Conservation (phyloP, 2,113 vertebrate species). For the Uropsilus gracilis region DNA sequence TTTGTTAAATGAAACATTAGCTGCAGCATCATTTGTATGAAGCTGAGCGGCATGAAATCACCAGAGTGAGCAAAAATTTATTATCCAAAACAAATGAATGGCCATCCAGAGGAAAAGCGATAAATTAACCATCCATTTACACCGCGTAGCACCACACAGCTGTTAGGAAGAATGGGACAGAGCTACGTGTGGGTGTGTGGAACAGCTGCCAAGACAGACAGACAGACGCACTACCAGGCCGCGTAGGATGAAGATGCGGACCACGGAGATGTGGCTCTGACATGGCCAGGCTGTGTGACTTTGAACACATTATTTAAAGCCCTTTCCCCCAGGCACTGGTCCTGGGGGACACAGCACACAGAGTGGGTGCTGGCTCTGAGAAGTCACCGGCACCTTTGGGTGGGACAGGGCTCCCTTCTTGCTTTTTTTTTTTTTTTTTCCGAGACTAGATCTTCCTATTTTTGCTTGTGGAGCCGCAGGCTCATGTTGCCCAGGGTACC, state of each 20-base stretch:
- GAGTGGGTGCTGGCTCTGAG: neutral
- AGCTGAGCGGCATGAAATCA: neutral
- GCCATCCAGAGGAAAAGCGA: neutral
- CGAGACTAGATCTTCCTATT: too few species aligned
- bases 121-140: neutral
- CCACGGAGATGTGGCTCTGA: neutral
- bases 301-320: neutral
- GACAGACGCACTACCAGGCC: neutral
- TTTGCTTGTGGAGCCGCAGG: too few species aligned
- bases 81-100: neutral
- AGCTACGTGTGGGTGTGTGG: neutral
- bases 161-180: neutral
- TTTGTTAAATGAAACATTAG: neutral
- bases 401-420: neutral
- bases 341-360: neutral
- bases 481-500: too few species aligned
- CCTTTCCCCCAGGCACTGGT: neutral
- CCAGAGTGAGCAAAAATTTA: neutral
- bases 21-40: neutral
- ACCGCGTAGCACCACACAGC: neutral
- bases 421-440: too few species aligned
- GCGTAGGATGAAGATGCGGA: rapidly evolving
- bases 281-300: neutral
- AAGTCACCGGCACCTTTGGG: neutral
- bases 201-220: neutral